Evolutionary conservation across 2,888 invertebrate species (phyloP).

Genomic region (Pandemis cinnamomeana): DNA sequence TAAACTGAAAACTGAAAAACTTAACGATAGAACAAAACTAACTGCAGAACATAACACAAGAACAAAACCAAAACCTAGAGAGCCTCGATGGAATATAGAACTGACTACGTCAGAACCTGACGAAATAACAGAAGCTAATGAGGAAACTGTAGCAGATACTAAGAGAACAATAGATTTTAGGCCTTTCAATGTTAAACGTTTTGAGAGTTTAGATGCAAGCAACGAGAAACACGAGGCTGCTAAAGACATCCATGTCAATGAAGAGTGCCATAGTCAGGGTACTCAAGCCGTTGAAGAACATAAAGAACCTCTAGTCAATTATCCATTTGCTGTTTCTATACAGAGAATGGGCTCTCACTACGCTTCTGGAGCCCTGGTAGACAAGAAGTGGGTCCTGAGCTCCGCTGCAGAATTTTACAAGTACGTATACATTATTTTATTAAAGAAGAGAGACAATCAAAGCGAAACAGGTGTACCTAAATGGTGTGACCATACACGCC

Average conservation of each 20-base stretch:
- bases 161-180: neutral
- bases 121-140: neutral
- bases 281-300: neutral
- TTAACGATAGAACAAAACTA: neutral
- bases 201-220: neutral
- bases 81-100: neutral
- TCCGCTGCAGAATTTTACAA: conserved; percentile 70
- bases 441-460: neutral
- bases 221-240: neutral
- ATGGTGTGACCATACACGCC: too few species aligned
- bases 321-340: conserved; percentile 71
- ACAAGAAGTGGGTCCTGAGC: conserved; percentile 68
- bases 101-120: neutral
- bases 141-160: neutral
- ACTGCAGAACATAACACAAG: neutral
- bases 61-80: neutral
- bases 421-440: conserved; percentile 49
- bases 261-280: neutral
- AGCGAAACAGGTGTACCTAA: too few species aligned
- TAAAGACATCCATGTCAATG: neutral
- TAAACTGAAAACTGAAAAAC: neutral
- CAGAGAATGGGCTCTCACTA: conserved; percentile 71
- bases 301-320: conserved; percentile 51
- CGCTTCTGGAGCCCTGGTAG: conserved; percentile 67
- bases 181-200: neutral